Evolutionary conservation across 2,113 vertebrate genomes (phyloP).

Genomic region (Nipponia nippon): DNA sequence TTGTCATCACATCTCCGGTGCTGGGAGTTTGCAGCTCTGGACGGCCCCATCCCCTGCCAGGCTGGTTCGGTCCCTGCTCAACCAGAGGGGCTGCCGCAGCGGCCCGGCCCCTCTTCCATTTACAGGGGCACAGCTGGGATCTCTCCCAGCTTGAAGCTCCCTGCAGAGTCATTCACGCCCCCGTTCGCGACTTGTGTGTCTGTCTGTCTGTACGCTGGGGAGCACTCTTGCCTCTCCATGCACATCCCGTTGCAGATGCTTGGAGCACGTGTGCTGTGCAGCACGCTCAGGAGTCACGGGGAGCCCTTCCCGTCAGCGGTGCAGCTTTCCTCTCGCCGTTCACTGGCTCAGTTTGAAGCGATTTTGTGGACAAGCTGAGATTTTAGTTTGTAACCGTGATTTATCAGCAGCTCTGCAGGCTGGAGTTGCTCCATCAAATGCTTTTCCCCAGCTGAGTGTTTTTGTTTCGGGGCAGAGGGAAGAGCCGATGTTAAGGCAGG

Average conservation of each 20-base stretch:
- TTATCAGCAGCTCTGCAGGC: neutral
- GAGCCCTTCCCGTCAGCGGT: neutral
- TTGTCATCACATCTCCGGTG: neutral
- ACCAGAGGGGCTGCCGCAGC: neutral
- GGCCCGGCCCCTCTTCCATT: neutral
- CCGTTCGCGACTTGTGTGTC: neutral
- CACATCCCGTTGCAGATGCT: neutral
- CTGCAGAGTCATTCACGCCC: accelerated
- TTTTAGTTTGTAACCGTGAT: neutral
- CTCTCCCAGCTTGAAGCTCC: neutral
- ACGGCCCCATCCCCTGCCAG: neutral
- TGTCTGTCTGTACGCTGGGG: neutral
- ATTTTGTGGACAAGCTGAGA: neutral
- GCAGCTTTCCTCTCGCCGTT: neutral
- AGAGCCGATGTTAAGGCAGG: neutral
- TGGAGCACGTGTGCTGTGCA: neutral
- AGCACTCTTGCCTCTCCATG: neutral
- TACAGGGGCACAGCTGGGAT: neutral
- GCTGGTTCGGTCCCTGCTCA: neutral
- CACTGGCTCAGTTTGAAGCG: accelerated
- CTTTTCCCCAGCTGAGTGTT: neutral
- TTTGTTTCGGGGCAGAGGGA: neutral
- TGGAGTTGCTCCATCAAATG: neutral
- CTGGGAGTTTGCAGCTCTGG: neutral
- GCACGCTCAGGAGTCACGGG: accelerated